Evolutionary conservation across 2,113 vertebrate genomes (phyloP), one percentile per base, ranked within the genome.

Genomic region (western clawed frog (Xenopus tropicalis)): DNA sequence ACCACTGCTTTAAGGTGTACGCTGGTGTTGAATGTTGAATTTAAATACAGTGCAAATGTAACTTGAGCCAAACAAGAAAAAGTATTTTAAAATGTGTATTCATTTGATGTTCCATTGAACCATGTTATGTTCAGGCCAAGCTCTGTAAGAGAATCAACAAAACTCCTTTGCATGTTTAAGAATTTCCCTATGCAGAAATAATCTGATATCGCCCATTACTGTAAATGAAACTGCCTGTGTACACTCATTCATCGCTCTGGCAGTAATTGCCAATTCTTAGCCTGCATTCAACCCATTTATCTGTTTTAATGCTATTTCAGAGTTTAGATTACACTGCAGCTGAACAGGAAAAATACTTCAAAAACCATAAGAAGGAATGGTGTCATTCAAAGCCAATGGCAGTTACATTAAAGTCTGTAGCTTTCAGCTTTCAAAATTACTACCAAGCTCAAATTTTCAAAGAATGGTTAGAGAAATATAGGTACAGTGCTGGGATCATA

Each of bases 241-340:
- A 1, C 2, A 43, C 20, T 25, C 16, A 42, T 74, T 19, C n/a
- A 19, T 2, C 0, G 0, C 4, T 22, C 1, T 0, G 20, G 23
- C 14, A 14, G 57, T 22, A 22, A 23, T 0, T 37, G 62, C 23
- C 14, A 17, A 0, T 42, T 61, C 46, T 21, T 3, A 37, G 14
- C 10, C 6, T 68, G 16, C 48, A 52, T 21, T 19, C 69, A 5
- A 10, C 0, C 14, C 23, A 1, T 42, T 57, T 42, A 0, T 37
- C 46, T 70, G 43, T 10, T 63, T 8, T 0, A 25, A 46, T 12
- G 3, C 51, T 2, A 0, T 23, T 11, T 0, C 1, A 2, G 58
- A 58, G 24, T 66, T 12, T 9, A 46, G n/a, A 46, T 69, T 22
- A 43, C 44, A n/a, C 17, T 29, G 21, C 44, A 24, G 19, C 24